Conservation (phyloP, 2,888 invertebrate genomes). For the Oithona nana region DNA sequence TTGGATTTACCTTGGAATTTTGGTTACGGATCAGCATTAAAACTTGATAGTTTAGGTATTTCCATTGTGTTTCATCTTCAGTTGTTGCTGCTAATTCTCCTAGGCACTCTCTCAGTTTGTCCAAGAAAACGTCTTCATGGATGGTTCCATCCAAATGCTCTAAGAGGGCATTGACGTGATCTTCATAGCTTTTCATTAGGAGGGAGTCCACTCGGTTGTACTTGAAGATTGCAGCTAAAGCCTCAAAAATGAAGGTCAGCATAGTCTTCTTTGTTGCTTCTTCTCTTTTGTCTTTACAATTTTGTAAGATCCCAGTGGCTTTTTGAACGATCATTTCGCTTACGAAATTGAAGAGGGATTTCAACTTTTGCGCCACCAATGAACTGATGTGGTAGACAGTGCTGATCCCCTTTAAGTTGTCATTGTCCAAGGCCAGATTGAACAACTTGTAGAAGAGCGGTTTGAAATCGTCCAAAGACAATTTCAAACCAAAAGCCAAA, state of each 20-base stretch:
- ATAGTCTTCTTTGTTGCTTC: neutral
- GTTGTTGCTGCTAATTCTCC: conserved; percentile 1
- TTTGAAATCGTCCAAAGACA: conserved; percentile 15
- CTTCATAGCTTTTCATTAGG: conserved; percentile 6
- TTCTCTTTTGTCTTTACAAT: neutral
- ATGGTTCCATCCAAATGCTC: neutral
- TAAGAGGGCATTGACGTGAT: conserved; percentile 4
- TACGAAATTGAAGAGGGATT: conserved; percentile 10
- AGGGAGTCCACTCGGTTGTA: conserved; percentile 3
- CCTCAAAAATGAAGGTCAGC: neutral
- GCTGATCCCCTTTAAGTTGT: neutral
- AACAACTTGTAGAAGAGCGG: conserved; percentile 10
- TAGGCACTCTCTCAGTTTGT: neutral
- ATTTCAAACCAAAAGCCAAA: neutral
- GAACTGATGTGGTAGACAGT: conserved; percentile 4
- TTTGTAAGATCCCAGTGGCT: neutral
- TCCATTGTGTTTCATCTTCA: conserved; percentile 15
- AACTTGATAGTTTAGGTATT: conserved; percentile 15
- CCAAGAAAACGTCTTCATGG: neutral
- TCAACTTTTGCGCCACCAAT: neutral
- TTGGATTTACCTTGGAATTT: neutral
- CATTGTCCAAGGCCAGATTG: conserved; percentile 4
- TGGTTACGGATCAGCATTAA: neutral
- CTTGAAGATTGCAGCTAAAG: neutral
- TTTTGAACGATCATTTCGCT: conserved; percentile 1